Conservation (phyloP, 2,113 vertebrate species). For the Hyperopisus bebe region DNA sequence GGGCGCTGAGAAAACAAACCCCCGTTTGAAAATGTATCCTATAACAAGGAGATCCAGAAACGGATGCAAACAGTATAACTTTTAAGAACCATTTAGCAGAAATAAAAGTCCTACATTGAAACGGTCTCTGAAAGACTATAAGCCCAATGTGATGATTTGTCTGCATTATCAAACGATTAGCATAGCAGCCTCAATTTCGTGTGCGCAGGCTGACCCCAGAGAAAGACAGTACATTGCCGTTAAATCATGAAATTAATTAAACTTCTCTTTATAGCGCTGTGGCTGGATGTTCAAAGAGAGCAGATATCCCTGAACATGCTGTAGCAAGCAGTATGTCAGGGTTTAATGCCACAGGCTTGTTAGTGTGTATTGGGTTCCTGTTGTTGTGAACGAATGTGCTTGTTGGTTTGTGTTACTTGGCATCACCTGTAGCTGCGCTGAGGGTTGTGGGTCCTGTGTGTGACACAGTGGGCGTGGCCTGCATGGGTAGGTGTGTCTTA, state of each 20-base stretch:
- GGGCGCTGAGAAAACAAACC: not conserved
- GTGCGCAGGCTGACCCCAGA: not conserved
- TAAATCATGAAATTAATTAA: not conserved
- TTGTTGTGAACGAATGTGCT: not conserved
- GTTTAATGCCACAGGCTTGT: not conserved
- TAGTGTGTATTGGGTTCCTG: not conserved
- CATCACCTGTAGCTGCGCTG: not conserved
- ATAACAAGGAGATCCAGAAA: not conserved
- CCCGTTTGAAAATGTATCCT: not conserved
- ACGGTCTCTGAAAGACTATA: not conserved
- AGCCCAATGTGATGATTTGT: not conserved
- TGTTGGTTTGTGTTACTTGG: not conserved
- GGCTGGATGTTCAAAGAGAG: not conserved
- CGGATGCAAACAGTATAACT: not conserved
- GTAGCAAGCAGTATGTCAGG: not conserved
- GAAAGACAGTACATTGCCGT: not conserved
- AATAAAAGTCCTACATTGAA: not conserved
- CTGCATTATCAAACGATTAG: not conserved
- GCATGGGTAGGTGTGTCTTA: not conserved
- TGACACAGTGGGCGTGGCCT: not conserved
- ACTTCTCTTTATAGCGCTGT: not conserved
- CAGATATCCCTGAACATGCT: not conserved
- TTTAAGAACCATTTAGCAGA: not conserved
- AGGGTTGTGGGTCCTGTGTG: not conserved
- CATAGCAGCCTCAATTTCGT: not conserved